Conservation (phyloP, 2,888 invertebrate species). For the Eupsilia transversa region DNA sequence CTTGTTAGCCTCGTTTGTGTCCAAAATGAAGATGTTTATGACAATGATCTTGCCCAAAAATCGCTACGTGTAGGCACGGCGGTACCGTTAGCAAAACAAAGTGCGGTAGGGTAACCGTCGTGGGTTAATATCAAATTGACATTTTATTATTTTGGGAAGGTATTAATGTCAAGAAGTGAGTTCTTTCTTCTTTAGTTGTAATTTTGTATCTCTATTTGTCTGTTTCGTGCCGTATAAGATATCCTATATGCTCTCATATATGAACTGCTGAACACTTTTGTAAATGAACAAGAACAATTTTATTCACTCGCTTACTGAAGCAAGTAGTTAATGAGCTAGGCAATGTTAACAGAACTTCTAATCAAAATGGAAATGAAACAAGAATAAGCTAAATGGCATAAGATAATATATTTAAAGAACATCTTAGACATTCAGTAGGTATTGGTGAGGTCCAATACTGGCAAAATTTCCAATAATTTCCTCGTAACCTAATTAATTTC, state of each 20-base stretch:
- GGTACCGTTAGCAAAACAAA: constrained; percentile 79
- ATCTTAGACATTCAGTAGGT: background rate
- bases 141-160: constrained; percentile 15
- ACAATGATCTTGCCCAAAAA: constrained; percentile 75
- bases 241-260: background rate
- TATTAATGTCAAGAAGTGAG: background rate
- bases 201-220: background rate
- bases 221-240: no score
- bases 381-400: background rate
- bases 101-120: constrained; percentile 40
- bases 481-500: constrained; percentile 4
- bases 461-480: background rate
- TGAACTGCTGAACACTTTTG: background rate
- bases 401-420: background rate
- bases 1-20: constrained; percentile 66
- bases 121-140: constrained; percentile 24
- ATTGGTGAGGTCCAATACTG: background rate
- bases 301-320: no score
- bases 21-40: constrained; percentile 73
- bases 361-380: background rate
- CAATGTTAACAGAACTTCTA: background rate
- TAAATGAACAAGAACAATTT: background rate
- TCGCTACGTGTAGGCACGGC: constrained; percentile 81
- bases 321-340: background rate
- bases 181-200: background rate